Conservation (phyloP, 2,888 invertebrate genomes). For the Lycophotia porphyrea region DNA sequence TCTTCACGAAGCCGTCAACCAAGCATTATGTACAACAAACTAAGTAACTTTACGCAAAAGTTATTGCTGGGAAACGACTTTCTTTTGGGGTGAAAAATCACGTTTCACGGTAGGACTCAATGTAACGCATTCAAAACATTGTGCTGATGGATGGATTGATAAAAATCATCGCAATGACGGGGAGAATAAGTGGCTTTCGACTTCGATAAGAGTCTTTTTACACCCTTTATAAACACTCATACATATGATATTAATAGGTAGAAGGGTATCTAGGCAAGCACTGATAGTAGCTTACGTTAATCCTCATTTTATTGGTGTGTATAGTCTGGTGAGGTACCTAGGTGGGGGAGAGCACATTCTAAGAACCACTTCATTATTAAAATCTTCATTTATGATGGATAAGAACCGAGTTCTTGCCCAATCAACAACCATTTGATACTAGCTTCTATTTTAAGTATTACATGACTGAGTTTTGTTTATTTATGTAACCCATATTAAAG, state of each 20-base stretch:
- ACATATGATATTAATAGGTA: not conserved
- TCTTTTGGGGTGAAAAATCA: no score
- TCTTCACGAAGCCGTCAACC: no score
- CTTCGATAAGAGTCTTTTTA: no score
- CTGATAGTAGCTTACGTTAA: not conserved
- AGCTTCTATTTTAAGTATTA: not conserved
- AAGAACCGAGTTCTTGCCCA: not conserved
- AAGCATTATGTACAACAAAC: no score
- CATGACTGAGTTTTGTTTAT: not conserved
- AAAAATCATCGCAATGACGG: no score
- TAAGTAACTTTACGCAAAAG: no score
- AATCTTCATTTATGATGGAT: not conserved
- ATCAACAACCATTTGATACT: not conserved
- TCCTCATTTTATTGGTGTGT: not conserved
- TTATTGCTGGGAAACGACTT: no score
- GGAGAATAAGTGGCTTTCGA: no score
- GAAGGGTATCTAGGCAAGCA: not conserved
- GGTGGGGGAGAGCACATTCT: not conserved
- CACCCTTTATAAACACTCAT: not conserved
- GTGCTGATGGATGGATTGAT: no score
- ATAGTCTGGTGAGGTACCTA: not conserved
- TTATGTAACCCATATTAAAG: not conserved
- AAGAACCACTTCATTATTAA: not conserved
- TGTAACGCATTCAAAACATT: no score
- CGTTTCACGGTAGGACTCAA: no score